Conservation (phyloP, 2,888 invertebrate species). For the Sisyra nigra region DNA sequence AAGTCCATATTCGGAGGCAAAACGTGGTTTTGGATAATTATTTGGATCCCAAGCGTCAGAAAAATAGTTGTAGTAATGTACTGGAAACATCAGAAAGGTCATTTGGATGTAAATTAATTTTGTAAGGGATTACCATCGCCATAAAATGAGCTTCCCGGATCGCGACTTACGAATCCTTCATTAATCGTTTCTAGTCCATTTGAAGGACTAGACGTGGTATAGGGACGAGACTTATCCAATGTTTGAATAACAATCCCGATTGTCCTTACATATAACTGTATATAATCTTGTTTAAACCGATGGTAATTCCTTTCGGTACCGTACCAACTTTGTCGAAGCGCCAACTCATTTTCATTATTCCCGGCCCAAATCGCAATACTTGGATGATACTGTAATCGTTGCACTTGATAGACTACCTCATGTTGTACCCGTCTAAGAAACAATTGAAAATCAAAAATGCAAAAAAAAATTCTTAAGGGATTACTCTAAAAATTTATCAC, state of each 20-base stretch:
- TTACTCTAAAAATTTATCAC: constrained; percentile 48
- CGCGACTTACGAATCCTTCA: constrained; percentile 59
- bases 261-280: constrained; percentile 65
- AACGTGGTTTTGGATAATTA: constrained; percentile 66
- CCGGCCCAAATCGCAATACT: constrained; percentile 84
- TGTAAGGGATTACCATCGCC: constrained; percentile 73
- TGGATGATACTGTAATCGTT: constrained; percentile 70
- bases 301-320: constrained; percentile 31
- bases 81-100: constrained; percentile 26
- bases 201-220: constrained; percentile 79
- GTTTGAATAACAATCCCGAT: constrained; percentile 46
- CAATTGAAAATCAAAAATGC: too few species aligned
- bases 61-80: constrained; percentile 80
- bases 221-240: constrained; percentile 47
- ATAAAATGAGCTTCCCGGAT: constrained; percentile 64
- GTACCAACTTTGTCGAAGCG: constrained; percentile 67
- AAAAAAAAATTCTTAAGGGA: not conserved
- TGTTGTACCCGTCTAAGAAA: constrained; percentile 41
- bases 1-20: constrained; percentile 91
- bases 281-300: constrained; percentile 57
- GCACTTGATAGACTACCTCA: constrained; percentile 71
- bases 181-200: constrained; percentile 59
- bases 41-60: constrained; percentile 65
- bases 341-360: constrained; percentile 94
- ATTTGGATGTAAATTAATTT: not conserved